phyloP scores from a whole-genome alignment of 2,797 vertebrate species.

The Orientallactaga sibirica region DNA sequence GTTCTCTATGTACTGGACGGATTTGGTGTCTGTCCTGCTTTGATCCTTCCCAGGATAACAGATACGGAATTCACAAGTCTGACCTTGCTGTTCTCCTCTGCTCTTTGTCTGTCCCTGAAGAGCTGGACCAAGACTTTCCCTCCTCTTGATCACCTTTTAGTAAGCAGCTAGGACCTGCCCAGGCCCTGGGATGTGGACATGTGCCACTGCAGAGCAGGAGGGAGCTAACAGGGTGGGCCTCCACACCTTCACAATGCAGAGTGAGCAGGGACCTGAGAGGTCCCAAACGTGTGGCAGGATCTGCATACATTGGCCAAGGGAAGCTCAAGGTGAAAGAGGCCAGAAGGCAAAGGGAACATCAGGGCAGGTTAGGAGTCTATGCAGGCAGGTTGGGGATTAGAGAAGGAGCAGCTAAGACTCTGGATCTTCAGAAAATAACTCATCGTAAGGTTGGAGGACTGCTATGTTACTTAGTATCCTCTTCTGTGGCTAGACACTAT shows the following conservation, averaged over 20 bases:
- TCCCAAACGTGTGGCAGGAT: not conserved
- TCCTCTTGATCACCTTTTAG: not conserved
- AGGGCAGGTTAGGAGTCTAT: not conserved
- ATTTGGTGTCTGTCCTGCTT: not conserved
- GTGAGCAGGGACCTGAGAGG: not conserved
- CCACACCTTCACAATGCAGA: not conserved
- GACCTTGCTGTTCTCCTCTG: not conserved
- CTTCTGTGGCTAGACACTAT: not conserved
- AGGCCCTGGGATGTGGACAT: not conserved
- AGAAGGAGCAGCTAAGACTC: not conserved
- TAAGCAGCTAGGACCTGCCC: too few species aligned
- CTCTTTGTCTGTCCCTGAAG: too few species aligned
- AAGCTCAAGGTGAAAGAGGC: not conserved
- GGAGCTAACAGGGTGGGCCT: not conserved
- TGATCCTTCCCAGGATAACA: not conserved
- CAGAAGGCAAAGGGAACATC: fast-evolving
- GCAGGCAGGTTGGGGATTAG: not conserved
- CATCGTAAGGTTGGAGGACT: conserved; percentile 20
- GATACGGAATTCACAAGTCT: not conserved
- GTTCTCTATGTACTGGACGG: not conserved
- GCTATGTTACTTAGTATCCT: conserved; percentile 45
- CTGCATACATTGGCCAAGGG: not conserved
- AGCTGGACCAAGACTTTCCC: not conserved
- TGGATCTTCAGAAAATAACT: too few species aligned
- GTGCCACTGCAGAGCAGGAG: not conserved